A percentile compares a stretch with the other conserved stretches of the same genome.
Conservation (phyloP, 2,888 invertebrate species). For the Clivina fossor region DNA sequence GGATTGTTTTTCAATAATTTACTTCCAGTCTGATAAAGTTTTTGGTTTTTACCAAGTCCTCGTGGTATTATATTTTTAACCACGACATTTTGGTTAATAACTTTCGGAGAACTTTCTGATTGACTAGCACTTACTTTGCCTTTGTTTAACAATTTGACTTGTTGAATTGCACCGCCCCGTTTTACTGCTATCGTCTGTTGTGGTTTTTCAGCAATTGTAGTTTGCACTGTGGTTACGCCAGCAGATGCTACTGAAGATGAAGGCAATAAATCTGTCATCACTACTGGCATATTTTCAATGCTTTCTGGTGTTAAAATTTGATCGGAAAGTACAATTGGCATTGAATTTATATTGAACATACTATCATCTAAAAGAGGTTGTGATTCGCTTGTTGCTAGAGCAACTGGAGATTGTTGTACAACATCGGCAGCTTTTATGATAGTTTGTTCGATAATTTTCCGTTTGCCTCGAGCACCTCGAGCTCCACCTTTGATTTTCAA, state of each 20-base stretch:
- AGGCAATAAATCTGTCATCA: constrained; percentile 49
- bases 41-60: constrained; percentile 35
- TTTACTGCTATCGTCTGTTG: constrained; percentile 31
- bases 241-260: constrained; percentile 28
- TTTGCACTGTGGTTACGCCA: constrained; percentile 28
- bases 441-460: constrained; percentile 52
- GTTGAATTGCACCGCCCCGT: constrained; percentile 23
- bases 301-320: constrained; percentile 68
- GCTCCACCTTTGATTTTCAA: constrained; percentile 17
- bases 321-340: constrained; percentile 75
- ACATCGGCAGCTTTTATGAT: constrained; percentile 52
- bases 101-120: constrained; percentile 33
- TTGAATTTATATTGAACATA: constrained; percentile 72
- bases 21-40: constrained; percentile 40
- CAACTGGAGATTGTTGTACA: constrained; percentile 46
- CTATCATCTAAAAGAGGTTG: constrained; percentile 51
- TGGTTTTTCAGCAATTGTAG: constrained; percentile 35
- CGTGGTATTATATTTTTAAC: constrained; percentile 23
- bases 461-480: constrained; percentile 45
- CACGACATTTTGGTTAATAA: constrained; percentile 37
- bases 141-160: constrained; percentile 42
- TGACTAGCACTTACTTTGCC: constrained; percentile 33
- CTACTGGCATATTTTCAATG: constrained; percentile 69
- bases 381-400: constrained; percentile 32
- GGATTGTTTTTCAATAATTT: constrained; percentile 43